Evolutionary conservation across 2,797 vertebrate genomes (phyloP).

Genomic region (Sebastes hubbsi): DNA sequence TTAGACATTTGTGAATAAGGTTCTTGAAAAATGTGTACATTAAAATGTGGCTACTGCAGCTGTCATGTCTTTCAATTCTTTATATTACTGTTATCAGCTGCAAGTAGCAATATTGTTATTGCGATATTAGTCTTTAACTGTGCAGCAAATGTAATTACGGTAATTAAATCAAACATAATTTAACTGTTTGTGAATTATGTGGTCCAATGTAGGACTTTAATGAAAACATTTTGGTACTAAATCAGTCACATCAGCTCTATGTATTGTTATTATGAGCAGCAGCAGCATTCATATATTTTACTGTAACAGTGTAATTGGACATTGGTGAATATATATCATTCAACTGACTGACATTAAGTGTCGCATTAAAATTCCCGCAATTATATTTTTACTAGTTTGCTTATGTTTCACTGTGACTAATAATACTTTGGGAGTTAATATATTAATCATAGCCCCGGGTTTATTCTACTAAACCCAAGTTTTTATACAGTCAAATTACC

Average conservation of each 20-base stretch:
- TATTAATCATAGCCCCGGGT: neutral
- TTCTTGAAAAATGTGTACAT: conserved; percentile 7
- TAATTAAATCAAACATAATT: neutral
- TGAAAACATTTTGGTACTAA: neutral
- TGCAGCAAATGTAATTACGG: neutral
- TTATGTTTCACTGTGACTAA: neutral
- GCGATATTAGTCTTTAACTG: neutral
- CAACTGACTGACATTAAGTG: neutral
- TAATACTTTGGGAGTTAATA: neutral
- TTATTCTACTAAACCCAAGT: too few species aligned
- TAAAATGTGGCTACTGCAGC: conserved; percentile 26
- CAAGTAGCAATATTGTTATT: neutral
- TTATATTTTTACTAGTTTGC: neutral
- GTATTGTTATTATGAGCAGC: neutral
- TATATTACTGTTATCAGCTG: neutral
- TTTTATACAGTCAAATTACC: too few species aligned
- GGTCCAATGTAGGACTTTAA: neutral
- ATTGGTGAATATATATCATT: neutral
- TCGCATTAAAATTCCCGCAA: rapidly evolving
- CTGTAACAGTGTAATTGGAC: neutral
- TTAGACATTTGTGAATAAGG: neutral
- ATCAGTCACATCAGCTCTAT: neutral
- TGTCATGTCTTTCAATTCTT: neutral
- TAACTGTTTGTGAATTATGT: neutral
- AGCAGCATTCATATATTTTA: neutral